Evolutionary conservation across 2,113 vertebrate genomes (phyloP).

Genomic region (Xerus inauris): DNA sequence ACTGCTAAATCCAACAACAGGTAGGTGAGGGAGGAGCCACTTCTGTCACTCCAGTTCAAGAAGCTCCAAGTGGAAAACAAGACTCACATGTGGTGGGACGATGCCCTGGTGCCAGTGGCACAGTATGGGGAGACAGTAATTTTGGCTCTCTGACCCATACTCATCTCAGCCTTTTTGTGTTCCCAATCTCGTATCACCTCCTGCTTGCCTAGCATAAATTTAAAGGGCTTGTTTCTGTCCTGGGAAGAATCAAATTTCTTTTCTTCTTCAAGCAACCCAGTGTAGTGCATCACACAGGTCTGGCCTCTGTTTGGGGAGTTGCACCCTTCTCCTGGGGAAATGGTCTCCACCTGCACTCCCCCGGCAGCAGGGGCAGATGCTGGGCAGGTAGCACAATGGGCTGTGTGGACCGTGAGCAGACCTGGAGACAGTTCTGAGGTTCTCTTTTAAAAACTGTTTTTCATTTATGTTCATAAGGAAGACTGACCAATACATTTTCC

Average conservation of each 20-base stretch:
- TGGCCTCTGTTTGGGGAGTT: background rate
- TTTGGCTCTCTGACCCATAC: background rate
- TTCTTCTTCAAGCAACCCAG: background rate
- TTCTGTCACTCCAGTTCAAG: background rate
- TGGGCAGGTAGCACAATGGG: no score
- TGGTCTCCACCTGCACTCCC: background rate
- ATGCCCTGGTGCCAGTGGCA: background rate
- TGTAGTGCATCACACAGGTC: background rate
- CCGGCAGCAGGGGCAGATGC: no score
- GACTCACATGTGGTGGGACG: background rate
- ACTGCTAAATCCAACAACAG: conserved; percentile 84
- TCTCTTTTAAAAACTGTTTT: background rate
- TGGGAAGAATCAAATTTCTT: background rate
- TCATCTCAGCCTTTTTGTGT: background rate
- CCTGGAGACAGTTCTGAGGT: background rate
- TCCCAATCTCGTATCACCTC: background rate
- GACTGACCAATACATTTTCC: background rate
- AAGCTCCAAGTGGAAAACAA: background rate
- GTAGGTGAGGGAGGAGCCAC: background rate
- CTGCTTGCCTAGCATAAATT: background rate
- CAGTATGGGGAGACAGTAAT: background rate
- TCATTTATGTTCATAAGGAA: conserved; percentile 29
- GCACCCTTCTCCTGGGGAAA: background rate
- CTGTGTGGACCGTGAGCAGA: background rate
- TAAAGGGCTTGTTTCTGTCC: background rate